Percentiles rank a stretch among this genome's conserved stretches.
Conservation (phyloP, 2,113 vertebrate genomes). For the Macrotus californicus region DNA sequence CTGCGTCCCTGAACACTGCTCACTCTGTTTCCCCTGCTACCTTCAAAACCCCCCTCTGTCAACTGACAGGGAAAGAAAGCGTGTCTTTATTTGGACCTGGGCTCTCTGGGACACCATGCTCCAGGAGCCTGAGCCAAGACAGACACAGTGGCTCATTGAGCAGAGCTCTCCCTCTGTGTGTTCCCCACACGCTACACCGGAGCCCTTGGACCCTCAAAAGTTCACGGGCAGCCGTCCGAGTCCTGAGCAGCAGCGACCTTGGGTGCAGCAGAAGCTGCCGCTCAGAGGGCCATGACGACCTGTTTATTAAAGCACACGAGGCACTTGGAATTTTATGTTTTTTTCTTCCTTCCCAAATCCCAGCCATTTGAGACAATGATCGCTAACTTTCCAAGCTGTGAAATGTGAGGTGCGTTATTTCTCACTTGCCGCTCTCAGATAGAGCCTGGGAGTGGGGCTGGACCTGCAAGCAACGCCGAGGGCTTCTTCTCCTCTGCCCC, state of each 20-base stretch:
- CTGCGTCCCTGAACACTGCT: conserved; percentile 76
- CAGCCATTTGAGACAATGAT: conserved; percentile 39
- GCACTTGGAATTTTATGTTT: conserved; percentile 28
- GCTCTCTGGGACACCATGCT: conserved; percentile 65
- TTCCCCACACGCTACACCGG: conserved; percentile 55
- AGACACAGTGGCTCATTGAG: conserved; percentile 80
- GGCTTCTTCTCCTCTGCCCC: background rate
- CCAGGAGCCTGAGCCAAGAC: conserved; percentile 73
- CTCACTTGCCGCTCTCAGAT: conserved; percentile 8
- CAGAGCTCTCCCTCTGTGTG: conserved; percentile 61
- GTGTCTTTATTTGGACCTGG: conserved; percentile 75
- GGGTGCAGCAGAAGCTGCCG: background rate
- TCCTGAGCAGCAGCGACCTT: conserved; percentile 32
- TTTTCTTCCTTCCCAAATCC: conserved; percentile 59
- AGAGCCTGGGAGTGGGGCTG: background rate
- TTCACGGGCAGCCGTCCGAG: conserved; percentile 45
- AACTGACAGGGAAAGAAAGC: conserved; percentile 75
- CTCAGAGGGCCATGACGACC: background rate
- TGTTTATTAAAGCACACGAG: background rate
- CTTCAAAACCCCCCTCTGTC: conserved; percentile 69
- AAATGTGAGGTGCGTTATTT: conserved; percentile 25
- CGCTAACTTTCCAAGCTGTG: conserved; percentile 61
- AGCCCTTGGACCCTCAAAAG: conserved; percentile 48
- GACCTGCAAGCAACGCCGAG: background rate
- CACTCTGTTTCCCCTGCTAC: conserved; percentile 78